Evolutionary conservation across 53 echinoderm and acorn worm genomes (phyloP).

Genomic region (Arbacia lixula): DNA sequence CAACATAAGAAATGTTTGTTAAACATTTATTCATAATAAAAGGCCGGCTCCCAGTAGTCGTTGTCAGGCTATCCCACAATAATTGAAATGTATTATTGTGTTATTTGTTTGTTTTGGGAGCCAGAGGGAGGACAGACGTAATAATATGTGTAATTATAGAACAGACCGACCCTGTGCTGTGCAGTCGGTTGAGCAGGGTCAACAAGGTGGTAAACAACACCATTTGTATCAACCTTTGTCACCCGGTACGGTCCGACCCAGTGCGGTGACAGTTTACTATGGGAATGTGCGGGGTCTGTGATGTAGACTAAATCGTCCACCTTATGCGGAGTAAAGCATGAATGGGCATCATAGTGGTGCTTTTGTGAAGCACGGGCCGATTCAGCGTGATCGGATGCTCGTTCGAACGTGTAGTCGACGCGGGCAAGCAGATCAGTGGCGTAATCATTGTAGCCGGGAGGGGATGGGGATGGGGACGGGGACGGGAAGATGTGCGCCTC

Average conservation of each 20-base stretch:
- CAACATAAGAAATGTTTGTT: too few species aligned
- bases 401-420: constrained; percentile 26
- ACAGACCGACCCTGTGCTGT: constrained; percentile 19
- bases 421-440: constrained; percentile 1
- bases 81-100: too few species aligned
- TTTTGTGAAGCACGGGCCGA: background rate
- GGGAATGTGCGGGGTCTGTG: constrained; percentile 27
- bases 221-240: background rate
- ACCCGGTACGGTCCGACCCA: constrained; percentile 63
- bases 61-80: too few species aligned
- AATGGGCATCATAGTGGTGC: constrained; percentile 19
- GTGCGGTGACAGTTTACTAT: constrained; percentile 36
- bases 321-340: constrained; percentile 50
- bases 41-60: too few species aligned
- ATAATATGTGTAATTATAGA: constrained; percentile 61
- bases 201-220: constrained; percentile 24
- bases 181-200: background rate
- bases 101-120: too few species aligned
- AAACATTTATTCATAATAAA: too few species aligned
- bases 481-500: too few species aligned
- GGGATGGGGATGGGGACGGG: too few species aligned
- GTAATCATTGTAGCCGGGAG: too few species aligned
- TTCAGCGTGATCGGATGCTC: background rate
- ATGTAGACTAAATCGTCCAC: constrained; percentile 44
- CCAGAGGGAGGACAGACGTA: constrained; percentile 4